Evolutionary conservation across 2,888 invertebrate genomes (phyloP).

Genomic region (Phrixothrix hirtus): DNA sequence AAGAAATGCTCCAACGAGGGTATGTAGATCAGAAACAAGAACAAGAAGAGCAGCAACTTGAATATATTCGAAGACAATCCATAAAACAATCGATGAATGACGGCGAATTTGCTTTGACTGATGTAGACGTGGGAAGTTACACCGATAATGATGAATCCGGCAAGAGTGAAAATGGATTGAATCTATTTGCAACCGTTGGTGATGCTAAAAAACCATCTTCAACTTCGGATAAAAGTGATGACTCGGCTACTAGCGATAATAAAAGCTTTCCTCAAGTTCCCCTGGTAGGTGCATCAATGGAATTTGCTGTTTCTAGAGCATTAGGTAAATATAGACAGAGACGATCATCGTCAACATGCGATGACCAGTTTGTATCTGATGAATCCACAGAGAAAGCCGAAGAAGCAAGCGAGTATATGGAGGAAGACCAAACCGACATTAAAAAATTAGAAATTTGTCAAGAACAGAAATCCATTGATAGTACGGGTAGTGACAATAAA

Average conservation of each 20-base stretch:
- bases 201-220: conserved; percentile 66
- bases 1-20: conserved; percentile 18
- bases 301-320: conserved; percentile 82
- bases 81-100: conserved; percentile 48
- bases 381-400: conserved; percentile 49
- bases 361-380: conserved; percentile 62
- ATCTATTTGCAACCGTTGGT: conserved; percentile 74
- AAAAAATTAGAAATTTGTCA: conserved; percentile 23
- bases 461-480: conserved; percentile 49
- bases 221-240: conserved; percentile 65
- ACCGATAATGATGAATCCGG: conserved; percentile 64
- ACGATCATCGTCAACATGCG: conserved; percentile 72
- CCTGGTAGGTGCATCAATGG: conserved; percentile 71
- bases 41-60: conserved; percentile 27
- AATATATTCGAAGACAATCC: conserved; percentile 57
- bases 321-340: conserved; percentile 78
- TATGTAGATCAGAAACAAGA: conserved; percentile 28
- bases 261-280: conserved; percentile 60
- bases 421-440: conserved; percentile 27
- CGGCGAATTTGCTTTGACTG: conserved; percentile 53
- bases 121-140: conserved; percentile 61
- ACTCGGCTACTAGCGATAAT: conserved; percentile 60
- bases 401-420: conserved; percentile 14
- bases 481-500: conserved; percentile 44
- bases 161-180: conserved; percentile 67